Percentiles rank a stretch among this genome's conserved stretches.
phyloP scores from a whole-genome alignment of 1,140 invertebrate genomes.

The Colletes latitarsis region DNA sequence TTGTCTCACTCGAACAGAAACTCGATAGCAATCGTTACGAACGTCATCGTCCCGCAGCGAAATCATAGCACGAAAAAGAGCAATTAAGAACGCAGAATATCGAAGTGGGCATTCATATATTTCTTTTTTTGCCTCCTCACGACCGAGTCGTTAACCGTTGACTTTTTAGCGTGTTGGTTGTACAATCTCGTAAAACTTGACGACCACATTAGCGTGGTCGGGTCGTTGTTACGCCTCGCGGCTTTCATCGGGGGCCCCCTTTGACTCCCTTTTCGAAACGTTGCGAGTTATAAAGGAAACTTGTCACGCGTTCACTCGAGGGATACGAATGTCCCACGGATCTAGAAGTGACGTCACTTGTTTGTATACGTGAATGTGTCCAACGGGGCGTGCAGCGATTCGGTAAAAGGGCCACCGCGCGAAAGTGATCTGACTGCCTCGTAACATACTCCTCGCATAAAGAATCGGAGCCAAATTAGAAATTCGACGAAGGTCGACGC shows the following conservation, averaged over 20 bases:
- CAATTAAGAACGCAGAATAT: conserved; percentile 37
- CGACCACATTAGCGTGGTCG: conserved; percentile 35
- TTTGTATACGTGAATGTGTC: conserved; percentile 28
- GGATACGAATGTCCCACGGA: conserved; percentile 26
- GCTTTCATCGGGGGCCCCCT: conserved; percentile 17
- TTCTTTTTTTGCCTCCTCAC: conserved; percentile 6
- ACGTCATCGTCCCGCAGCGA: conserved; percentile 2
- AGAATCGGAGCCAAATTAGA: conserved; percentile 37
- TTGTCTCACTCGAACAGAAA: background rate
- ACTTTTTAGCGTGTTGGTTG: conserved; percentile 32
- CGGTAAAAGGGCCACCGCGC: conserved; percentile 39
- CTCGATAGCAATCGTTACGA: background rate
- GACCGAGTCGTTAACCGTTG: background rate
- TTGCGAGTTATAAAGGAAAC: conserved; percentile 40
- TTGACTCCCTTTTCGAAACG: conserved; percentile 31
- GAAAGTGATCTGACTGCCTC: conserved; percentile 28
- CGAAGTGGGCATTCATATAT: conserved; percentile 8
- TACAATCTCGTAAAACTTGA: conserved; percentile 44
- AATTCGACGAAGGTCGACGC: conserved; percentile 36
- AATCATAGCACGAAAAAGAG: conserved; percentile 24
- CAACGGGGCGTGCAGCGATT: conserved; percentile 45
- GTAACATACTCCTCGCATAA: conserved; percentile 24
- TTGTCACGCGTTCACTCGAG: conserved; percentile 31
- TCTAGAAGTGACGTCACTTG: conserved; percentile 46
- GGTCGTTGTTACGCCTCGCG: conserved; percentile 8